Conservation (phyloP, 2,113 vertebrate genomes). For the Copsychus sechellarum region DNA sequence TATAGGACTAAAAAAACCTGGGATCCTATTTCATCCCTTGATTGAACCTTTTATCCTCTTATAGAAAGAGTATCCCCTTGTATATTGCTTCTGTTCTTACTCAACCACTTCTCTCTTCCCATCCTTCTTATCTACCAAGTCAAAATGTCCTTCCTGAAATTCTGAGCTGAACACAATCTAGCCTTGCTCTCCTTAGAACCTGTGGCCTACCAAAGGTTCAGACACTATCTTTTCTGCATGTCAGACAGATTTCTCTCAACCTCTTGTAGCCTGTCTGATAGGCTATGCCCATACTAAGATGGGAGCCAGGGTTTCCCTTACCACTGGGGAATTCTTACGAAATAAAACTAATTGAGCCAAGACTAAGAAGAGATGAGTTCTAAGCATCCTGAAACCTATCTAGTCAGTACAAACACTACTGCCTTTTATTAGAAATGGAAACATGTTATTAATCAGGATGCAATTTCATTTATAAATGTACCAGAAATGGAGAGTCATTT, state of each 20-base stretch:
- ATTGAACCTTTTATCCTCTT: background rate
- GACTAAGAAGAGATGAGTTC: background rate
- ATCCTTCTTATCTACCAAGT: background rate
- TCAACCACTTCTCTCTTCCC: background rate
- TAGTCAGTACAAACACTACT: background rate
- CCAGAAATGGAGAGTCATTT: background rate
- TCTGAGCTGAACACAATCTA: background rate
- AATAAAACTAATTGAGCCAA: background rate
- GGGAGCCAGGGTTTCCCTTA: background rate
- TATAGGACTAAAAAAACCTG: background rate
- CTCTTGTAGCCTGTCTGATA: background rate
- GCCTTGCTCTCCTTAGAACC: background rate
- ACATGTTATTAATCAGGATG: background rate
- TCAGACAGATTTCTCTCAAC: background rate
- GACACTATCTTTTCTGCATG: background rate
- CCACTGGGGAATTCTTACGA: background rate
- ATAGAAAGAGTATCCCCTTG: background rate
- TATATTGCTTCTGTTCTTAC: background rate
- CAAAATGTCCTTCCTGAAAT: background rate
- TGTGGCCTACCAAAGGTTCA: background rate
- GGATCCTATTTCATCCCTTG: background rate
- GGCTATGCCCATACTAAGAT: background rate
- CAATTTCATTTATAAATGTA: background rate
- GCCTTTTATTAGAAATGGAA: background rate
- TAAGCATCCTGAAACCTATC: background rate